Base-by-base conservation (phyloP, 2,113 vertebrate species). In the Callionymus lyra region DNA sequence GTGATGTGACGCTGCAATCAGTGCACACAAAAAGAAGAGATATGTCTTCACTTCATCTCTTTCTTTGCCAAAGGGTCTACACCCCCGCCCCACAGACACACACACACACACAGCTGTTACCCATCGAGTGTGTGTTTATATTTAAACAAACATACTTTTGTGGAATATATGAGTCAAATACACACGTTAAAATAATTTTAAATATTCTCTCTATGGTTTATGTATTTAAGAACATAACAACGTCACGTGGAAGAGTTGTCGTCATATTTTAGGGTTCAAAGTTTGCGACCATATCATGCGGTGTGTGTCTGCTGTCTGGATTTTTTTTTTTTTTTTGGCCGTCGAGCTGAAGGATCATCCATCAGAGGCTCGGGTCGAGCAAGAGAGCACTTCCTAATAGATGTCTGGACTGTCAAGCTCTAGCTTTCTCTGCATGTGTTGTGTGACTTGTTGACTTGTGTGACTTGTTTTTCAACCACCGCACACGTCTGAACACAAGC, bases 1-100 rank as follows among this genome's bases (percentile, higher is more conserved):
- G 50, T 50, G 58, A 57, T 65, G 56, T 66, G 61, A 70, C 59
- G 45, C 51, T 41, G 56, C 54, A 69, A 75, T 73, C 71, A 71
- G 47, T 0, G 13, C 42, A 50, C 47, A 68, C 54, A 61, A 76
- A 63, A 54, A 44, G 49, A 62, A 43, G 4, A 3, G 34, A 54
- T 56, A 6, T 2, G 50, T 68, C 58, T 57, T 16, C 50, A 37
- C 37, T 46, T 75, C 58, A 56, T 70, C 66, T 27, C 21, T 27
- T 27, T 27, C 21, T 27, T 27, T 8, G 21, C 21, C 21, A 4
- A 27, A 27, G 21, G 21, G n/a, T n/a, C n/a, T n/a, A n/a, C 21
- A 27, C 21, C 4, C 8, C 21, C 8, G 21, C 21, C 21, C 21
- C 21, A 5, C n/a, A n/a, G n/a, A n/a, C n/a, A n/a, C n/a, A n/a